Base-by-base conservation (phyloP, 2,113 vertebrate species). In the Pleuronectes platessa region DNA sequence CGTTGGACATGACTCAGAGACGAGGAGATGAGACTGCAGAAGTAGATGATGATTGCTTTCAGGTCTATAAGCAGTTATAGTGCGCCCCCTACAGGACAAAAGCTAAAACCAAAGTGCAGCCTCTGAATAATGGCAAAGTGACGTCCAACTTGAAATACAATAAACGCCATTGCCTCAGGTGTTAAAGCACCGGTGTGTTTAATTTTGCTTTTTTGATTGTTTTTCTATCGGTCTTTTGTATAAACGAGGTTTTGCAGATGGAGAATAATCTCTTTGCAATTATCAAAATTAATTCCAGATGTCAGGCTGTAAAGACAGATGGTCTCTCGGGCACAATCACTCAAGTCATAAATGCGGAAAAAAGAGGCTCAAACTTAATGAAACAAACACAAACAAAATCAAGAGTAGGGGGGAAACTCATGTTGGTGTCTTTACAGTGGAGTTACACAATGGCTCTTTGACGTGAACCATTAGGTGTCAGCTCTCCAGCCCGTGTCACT, bases 81-180 rank as follows among this genome's bases (percentile, higher is more conserved):
- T 42, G 56, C 2, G 79, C 88, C 93, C 83, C 83, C 92, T 76
- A 78, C 66, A 78, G 93, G 89, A 71, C 17, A 26, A 79, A 13
- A 0, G 0, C 17, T 18, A 60, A 67, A 83, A 31, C 5, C 31
- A 7, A 70, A 61, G 1, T 8, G 23, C 40, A 20, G 12, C 17
- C 60, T 71, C n/a, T 61, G 26, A 27, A 65, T 27, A 74, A 49
- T 49, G 47, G 42, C 31, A 5, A 0, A 31, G 31, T 60, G 62
- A 49, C 74, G 26, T 31, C 31, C 31, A 31, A 31, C 31, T 31
- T 67, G 74, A 49, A 58, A 37, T n/a, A 4, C 59, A 65, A 67
- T 72, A 53, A 24, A 23, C 37, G 59, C 10, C 62, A 45, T n/a
- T 18, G 61, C 72, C 74, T 75, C 71, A 64, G 71, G 85, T 72